Evolutionary conservation across 2,888 invertebrate species (phyloP).

Genomic region (Drosophila yooni): DNA sequence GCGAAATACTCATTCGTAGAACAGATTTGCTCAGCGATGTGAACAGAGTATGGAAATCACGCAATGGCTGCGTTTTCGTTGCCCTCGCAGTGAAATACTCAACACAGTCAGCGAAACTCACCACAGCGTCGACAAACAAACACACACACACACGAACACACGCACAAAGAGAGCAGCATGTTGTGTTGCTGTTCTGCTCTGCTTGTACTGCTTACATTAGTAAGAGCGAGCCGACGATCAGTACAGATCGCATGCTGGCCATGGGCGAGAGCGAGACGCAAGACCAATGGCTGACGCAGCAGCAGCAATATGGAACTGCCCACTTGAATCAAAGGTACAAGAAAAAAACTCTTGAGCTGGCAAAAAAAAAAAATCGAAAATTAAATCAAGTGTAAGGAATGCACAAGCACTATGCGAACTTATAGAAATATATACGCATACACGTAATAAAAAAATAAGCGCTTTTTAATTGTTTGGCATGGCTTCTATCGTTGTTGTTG

Average conservation of each 20-base stretch:
- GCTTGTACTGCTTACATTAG: conserved; percentile 21
- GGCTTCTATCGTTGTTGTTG: conserved; percentile 47
- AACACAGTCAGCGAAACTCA: conserved; percentile 47
- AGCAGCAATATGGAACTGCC: conserved; percentile 48
- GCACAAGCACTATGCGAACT: conserved; percentile 36
- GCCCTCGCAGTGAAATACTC: conserved; percentile 19
- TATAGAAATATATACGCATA: conserved; percentile 41
- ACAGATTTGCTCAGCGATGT: not conserved
- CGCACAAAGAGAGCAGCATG: conserved; percentile 22
- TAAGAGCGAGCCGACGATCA: conserved; percentile 61
- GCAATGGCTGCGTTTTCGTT: conserved; percentile 29
- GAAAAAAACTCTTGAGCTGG: conserved; percentile 25
- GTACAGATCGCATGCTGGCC: conserved; percentile 46
- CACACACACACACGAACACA: conserved; percentile 37
- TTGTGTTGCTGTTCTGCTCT: conserved; percentile 48
- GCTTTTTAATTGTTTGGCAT: conserved; percentile 70
- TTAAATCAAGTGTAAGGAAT: conserved; percentile 21
- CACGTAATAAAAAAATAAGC: conserved; percentile 57
- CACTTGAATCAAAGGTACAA: conserved; percentile 50
- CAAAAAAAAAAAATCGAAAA: conserved; percentile 5
- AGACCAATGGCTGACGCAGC: conserved; percentile 76
- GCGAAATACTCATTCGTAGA: not conserved
- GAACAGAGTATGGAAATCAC: conserved; percentile 4
- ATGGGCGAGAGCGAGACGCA: conserved; percentile 68
- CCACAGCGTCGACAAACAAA: conserved; percentile 36